Percentiles rank a stretch among this genome's conserved stretches.
These are phyloP conservation scores for Kryptolebias marmoratus DNA, from an alignment of 2,113 vertebrate species.

Conservation along the genomic window DNA sequence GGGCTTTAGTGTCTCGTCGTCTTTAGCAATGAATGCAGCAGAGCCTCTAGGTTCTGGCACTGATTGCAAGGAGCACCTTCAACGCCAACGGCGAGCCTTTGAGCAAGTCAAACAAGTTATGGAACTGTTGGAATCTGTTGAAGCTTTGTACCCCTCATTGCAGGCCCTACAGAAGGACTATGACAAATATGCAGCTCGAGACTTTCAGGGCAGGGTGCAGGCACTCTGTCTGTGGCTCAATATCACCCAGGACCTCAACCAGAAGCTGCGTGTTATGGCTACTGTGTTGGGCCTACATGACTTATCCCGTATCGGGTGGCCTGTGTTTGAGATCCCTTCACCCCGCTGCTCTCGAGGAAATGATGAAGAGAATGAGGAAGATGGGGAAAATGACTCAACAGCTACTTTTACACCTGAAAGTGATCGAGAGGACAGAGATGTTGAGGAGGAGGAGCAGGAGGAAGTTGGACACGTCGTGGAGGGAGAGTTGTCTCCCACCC, in stretches of 20 bases:
- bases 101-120: conserved; percentile 97
- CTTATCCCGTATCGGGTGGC: conserved; percentile 95
- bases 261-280: conserved; percentile 98
- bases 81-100: conserved; percentile 91
- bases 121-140: conserved; percentile 94
- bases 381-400: conserved; percentile 80
- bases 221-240: conserved; percentile 98
- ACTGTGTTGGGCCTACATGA: conserved; percentile 95
- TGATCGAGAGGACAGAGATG: conserved; percentile 82
- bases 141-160: conserved; percentile 96
- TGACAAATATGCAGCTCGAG: conserved; percentile 93
- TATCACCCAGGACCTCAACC: conserved; percentile 98
- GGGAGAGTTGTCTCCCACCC: conserved; percentile 69
- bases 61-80: conserved; percentile 89
- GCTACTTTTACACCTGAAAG: conserved; percentile 87
- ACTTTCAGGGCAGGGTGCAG: conserved; percentile 99
- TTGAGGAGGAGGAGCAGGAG: conserved; percentile 45
- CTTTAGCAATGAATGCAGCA: conserved; percentile 67
- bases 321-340: conserved; percentile 97
- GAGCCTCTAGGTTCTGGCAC: conserved; percentile 76
- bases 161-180: conserved; percentile 97
- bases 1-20: conserved; percentile 68
- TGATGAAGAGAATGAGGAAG: conserved; percentile 81
- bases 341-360: conserved; percentile 87
- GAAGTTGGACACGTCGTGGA: conserved; percentile 39